Conservation (phyloP, 1,140 invertebrate genomes). For the Dreissena polymorpha region DNA sequence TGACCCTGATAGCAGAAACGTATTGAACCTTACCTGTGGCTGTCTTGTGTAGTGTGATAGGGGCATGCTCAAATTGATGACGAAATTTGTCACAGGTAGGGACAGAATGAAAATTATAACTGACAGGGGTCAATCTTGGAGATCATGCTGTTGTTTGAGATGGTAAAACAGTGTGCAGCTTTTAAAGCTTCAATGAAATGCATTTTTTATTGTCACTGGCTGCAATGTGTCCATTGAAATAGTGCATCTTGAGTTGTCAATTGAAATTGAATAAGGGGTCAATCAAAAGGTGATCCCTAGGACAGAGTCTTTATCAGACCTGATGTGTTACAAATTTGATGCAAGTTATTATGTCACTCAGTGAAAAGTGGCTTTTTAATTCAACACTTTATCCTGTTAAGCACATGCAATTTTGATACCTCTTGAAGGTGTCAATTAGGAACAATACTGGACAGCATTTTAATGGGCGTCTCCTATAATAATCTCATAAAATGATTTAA, state of each 20-base stretch:
- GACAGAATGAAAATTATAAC: neutral
- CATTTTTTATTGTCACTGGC: neutral
- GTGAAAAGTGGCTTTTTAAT: neutral
- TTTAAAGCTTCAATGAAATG: neutral
- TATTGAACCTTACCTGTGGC: neutral
- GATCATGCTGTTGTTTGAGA: too few relatives aligned
- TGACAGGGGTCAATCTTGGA: too few relatives aligned
- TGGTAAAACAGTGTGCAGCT: too few relatives aligned
- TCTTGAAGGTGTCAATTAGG: neutral
- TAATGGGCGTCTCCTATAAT: too few relatives aligned
- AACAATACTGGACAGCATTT: too few relatives aligned
- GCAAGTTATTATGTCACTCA: neutral
- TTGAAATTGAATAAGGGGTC: conserved; percentile 8
- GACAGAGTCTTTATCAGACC: neutral
- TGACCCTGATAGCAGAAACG: neutral
- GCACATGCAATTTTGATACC: neutral
- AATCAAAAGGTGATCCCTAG: conserved; percentile 4
- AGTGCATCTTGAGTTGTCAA: neutral
- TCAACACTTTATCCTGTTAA: neutral
- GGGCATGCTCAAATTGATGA: neutral
- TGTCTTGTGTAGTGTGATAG: neutral
- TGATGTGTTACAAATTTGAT: conserved; percentile 7
- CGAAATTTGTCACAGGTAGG: neutral
- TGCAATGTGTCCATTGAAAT: neutral
- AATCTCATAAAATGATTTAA: too few relatives aligned